Conservation (phyloP, 2,113 vertebrate genomes). For the Tragelaphus scriptus region DNA sequence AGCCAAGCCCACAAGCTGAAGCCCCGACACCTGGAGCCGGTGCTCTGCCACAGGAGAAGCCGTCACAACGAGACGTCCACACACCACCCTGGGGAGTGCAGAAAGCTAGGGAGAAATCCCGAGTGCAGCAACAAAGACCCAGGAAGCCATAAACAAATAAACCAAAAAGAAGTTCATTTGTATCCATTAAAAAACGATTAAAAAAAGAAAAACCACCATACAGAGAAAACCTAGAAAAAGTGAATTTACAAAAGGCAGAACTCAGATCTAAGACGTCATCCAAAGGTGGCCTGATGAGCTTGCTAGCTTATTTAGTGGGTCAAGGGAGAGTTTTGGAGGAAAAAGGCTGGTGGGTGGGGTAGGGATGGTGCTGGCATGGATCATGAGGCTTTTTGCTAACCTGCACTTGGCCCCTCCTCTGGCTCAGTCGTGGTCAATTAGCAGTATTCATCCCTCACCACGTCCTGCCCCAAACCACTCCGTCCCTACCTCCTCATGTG, state of each 20-base stretch:
- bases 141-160: neutral
- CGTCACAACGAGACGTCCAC: neutral
- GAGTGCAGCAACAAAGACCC: neutral
- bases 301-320: neutral
- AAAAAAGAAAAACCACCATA: no score
- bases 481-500: rapidly evolving
- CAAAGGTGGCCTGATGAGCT: neutral
- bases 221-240: neutral
- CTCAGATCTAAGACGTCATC: neutral
- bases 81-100: neutral
- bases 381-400: neutral
- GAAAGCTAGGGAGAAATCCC: neutral
- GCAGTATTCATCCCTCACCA: neutral
- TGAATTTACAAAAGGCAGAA: neutral
- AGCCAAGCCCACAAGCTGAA: neutral
- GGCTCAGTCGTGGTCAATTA: rapidly evolving
- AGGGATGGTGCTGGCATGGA: rapidly evolving
- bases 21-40: rapidly evolving
- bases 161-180: neutral
- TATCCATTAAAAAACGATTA: neutral
- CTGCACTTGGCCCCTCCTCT: neutral
- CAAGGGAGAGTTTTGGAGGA: no score
- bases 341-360: neutral
- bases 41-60: neutral
- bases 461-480: rapidly evolving